phyloP scores from a whole-genome alignment of 2,888 invertebrate species.

The Nasonovia ribisnigri region DNA sequence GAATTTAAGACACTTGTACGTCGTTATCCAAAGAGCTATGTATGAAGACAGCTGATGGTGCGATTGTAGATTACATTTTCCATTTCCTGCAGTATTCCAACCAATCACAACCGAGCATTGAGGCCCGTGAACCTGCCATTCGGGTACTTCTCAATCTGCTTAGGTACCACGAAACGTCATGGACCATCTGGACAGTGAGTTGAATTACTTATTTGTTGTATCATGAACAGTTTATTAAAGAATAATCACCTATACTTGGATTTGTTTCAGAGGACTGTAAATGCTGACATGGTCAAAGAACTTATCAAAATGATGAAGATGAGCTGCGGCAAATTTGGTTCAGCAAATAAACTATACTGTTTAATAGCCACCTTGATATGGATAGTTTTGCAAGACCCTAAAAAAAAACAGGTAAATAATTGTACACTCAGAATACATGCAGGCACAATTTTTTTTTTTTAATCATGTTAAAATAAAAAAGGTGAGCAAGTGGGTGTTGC shows the following conservation, averaged over 20 bases:
- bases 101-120: conserved; percentile 65
- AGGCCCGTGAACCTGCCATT: conserved; percentile 60
- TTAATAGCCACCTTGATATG: conserved; percentile 52
- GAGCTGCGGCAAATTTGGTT: conserved; percentile 52
- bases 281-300: conserved; percentile 41
- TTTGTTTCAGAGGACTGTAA: conserved; percentile 34
- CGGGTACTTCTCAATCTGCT: conserved; percentile 65
- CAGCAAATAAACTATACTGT: conserved; percentile 52
- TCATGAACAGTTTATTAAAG: too few species aligned
- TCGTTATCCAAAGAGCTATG: conserved; percentile 58
- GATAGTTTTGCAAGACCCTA: conserved; percentile 50
- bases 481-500: too few species aligned
- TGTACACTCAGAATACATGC: not conserved
- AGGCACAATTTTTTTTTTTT: not conserved
- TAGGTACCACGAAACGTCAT: conserved; percentile 53
- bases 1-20: conserved; percentile 41
- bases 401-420: conserved; percentile 38
- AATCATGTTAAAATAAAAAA: not conserved
- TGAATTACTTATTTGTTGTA: not conserved
- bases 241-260: not conserved
- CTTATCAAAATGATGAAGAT: conserved; percentile 57
- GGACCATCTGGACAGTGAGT: conserved; percentile 52
- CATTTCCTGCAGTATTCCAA: conserved; percentile 64
- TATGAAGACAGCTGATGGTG: conserved; percentile 44
- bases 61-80: conserved; percentile 63